A percentile compares a stretch with the other conserved stretches of the same genome.
Conservation (phyloP, 2,797 vertebrate genomes). For the Loriculus beryllinus region DNA sequence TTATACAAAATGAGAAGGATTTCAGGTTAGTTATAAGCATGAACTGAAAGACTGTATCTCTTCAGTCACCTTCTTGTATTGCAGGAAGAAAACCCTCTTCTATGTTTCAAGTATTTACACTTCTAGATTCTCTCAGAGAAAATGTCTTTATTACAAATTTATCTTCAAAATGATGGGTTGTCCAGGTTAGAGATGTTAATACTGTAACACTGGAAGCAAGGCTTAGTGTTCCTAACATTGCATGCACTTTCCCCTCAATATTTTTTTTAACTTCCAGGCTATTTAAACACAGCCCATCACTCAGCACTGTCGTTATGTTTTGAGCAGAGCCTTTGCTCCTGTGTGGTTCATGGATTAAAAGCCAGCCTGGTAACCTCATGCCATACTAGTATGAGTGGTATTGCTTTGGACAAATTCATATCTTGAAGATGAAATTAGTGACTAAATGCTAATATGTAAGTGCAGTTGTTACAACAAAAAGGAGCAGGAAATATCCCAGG, state of each 20-base stretch:
- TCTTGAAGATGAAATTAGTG: not conserved
- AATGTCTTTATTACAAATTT: not conserved
- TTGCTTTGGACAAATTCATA: not conserved
- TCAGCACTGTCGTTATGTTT: rapidly evolving
- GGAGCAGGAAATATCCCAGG: not conserved
- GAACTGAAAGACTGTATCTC: not conserved
- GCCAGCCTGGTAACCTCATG: not conserved
- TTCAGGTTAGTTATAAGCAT: not conserved
- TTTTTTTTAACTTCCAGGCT: not conserved
- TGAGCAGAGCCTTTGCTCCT: not conserved
- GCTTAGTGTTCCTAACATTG: not conserved
- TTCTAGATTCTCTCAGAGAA: not conserved
- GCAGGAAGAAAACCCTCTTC: not conserved
- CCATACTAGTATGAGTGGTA: not conserved
- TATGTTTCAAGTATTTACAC: not conserved
- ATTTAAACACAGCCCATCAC: not conserved
- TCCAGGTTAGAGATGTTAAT: not conserved
- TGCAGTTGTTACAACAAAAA: not conserved
- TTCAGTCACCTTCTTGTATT: not conserved
- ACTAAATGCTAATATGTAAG: not conserved
- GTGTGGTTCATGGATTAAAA: not conserved
- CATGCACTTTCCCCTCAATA: not conserved
- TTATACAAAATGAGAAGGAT: not conserved
- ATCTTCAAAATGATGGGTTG: not conserved
- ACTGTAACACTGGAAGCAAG: not conserved